Evolutionary conservation across 2,113 vertebrate genomes (phyloP).

Genomic region (Python bivittatus): DNA sequence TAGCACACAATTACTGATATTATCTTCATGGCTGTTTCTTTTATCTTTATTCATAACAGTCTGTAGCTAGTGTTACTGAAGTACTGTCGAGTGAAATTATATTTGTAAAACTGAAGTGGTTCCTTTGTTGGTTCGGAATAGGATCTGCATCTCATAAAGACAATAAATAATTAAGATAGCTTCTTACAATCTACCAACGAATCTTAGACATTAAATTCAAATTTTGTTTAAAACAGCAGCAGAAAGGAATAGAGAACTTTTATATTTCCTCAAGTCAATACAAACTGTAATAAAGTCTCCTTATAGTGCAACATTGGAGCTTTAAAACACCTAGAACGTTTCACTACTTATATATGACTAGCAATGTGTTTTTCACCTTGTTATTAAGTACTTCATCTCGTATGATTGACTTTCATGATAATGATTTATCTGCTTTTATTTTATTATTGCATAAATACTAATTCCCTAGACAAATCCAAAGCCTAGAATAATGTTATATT

Average conservation of each 20-base stretch:
- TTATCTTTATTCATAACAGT: conserved; percentile 27
- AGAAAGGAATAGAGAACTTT: conserved; percentile 11
- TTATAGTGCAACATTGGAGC: background rate
- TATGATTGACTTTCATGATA: background rate
- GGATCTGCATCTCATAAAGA: background rate
- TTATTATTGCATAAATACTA: background rate
- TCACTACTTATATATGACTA: background rate
- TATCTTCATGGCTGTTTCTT: conserved; percentile 32
- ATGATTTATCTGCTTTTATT: conserved; percentile 17
- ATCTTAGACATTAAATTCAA: conserved; percentile 17
- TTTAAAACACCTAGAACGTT: background rate
- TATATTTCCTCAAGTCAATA: background rate
- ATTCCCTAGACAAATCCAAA: background rate
- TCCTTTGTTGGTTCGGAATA: background rate
- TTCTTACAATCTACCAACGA: conserved; percentile 23
- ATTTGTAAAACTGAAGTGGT: conserved; percentile 35
- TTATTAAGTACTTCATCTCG: conserved; percentile 23
- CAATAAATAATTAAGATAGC: conserved; percentile 16
- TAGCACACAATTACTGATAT: conserved; percentile 30
- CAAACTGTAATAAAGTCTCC: background rate
- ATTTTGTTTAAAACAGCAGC: conserved; percentile 28
- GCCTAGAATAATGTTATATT: background rate
- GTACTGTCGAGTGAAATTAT: conserved; percentile 35
- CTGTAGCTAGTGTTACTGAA: conserved; percentile 24
- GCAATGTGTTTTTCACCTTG: background rate